Evolutionary conservation across 1,140 invertebrate species (phyloP), one percentile per base, ranked within the genome.

Genomic region (Linepithema humile): DNA sequence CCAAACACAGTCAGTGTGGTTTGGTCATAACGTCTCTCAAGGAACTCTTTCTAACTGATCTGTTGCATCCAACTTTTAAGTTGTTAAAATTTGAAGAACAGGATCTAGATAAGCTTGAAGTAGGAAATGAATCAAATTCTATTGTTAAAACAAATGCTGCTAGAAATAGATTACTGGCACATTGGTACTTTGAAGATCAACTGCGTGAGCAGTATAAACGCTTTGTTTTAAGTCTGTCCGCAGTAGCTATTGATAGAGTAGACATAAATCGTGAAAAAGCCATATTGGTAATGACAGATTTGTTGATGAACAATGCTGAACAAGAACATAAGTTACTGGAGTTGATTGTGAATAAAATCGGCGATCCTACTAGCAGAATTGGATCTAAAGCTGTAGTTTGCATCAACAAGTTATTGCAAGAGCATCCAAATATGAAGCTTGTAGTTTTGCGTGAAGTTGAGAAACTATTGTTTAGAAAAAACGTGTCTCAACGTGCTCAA

Each of bases 261-360:
- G 97, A 98, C 55, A 95, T 96, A 1, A 97, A 98, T 89, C 97
- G 98, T 91, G 97, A 97, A 90, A 97, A 98, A 91, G 97, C 97
- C 1, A 96, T 99, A 85, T 95, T 95, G 87, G 95, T 96, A 0
- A 96, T 99, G 93, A 96, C 96, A 53, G 97, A 98, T 86, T 92
- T 99, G 9, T 93, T 99, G 15, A 95, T 96, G 69, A 96, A 96
- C 69, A 97, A 98, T 92, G 96, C 98, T 0, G 98, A 99, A 93
- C 97, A 98, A 93, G 98, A 99, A 93, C 95, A 98, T 95, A 96
- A 97, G 91, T 92, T 99, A 32, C 92, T 99, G 3, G 95, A 95
- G 0, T 95, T 97, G 89, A 93, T 99, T 32, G 97, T 99, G 0
- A 99, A 99, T 91, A 99, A 99, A 95, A 95, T 99, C 17, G 99